These are phyloP conservation scores for Triplophysa rosa DNA, from an alignment of 2,113 vertebrate species.

Conservation along the genomic window DNA sequence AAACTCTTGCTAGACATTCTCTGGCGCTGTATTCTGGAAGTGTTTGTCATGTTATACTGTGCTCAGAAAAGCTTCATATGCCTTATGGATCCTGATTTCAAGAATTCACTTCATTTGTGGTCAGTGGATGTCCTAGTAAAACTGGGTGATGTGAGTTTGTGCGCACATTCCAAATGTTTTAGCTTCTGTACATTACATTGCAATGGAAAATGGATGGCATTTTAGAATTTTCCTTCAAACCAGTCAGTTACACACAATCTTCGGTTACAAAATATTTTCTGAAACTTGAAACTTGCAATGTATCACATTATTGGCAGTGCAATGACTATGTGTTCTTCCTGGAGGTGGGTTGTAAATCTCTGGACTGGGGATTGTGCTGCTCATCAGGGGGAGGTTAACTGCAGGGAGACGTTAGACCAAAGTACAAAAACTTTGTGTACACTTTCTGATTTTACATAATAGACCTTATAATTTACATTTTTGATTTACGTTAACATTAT, in stretches of 20 bases:
- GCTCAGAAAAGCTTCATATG: slow-evolving; percentile 19
- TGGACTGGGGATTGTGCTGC: too few relatives aligned
- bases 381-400: too few relatives aligned
- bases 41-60: slow-evolving; percentile 30
- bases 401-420: too few relatives aligned
- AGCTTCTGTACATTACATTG: slow-evolving; percentile 21
- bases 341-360: too few relatives aligned
- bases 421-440: too few relatives aligned
- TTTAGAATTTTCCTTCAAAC: slow-evolving; percentile 23
- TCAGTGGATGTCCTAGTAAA: slow-evolving; percentile 4
- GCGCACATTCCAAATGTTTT: slow-evolving; percentile 30
- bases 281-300: too few relatives aligned
- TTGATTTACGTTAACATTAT: too few relatives aligned
- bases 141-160: slow-evolving; percentile 20
- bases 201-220: too few relatives aligned
- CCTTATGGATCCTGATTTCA: not conserved
- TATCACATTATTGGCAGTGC: slow-evolving; percentile 12
- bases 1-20: not conserved
- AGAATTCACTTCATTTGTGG: slow-evolving; percentile 22
- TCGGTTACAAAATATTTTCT: too few relatives aligned
- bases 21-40: not conserved
- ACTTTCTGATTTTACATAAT: too few relatives aligned
- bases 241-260: slow-evolving; percentile 21
- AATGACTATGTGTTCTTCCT: not conserved
- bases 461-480: too few relatives aligned